phyloP scores from a whole-genome alignment of 2,888 invertebrate genomes.

The Acanthopleura granulata region DNA sequence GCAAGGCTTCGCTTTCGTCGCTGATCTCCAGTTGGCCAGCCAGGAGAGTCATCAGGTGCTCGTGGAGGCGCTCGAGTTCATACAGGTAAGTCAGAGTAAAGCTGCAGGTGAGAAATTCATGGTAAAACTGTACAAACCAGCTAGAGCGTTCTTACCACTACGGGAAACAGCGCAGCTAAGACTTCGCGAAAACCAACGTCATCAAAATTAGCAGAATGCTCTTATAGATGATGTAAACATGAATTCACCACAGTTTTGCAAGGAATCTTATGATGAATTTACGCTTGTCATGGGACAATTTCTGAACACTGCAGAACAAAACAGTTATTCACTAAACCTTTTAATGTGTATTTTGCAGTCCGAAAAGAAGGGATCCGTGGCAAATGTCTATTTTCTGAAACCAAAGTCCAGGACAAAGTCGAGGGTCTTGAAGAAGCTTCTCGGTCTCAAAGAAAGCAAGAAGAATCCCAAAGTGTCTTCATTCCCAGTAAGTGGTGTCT shows the following conservation, averaged over 20 bases:
- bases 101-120: too few species aligned
- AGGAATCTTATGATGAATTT: background rate
- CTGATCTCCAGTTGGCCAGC: constrained; percentile 41
- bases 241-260: background rate
- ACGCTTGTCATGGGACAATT: background rate
- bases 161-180: too few species aligned
- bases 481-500: constrained; percentile 32
- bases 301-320: background rate
- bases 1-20: constrained; percentile 37
- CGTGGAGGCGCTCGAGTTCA: constrained; percentile 39
- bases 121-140: too few species aligned
- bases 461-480: constrained; percentile 31
- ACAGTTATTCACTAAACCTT: background rate
- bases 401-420: constrained; percentile 39
- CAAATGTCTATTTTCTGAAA: constrained; percentile 43
- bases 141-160: too few species aligned
- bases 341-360: constrained; percentile 29
- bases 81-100: constrained; percentile 40
- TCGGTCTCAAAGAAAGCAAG: constrained; percentile 45
- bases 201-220: too few species aligned
- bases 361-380: constrained; percentile 38
- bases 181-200: too few species aligned
- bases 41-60: constrained; percentile 36
- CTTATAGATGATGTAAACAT: too few species aligned
- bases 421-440: constrained; percentile 43